Base-by-base conservation (phyloP, 2,113 vertebrate species). In the Lycaon pictus region DNA sequence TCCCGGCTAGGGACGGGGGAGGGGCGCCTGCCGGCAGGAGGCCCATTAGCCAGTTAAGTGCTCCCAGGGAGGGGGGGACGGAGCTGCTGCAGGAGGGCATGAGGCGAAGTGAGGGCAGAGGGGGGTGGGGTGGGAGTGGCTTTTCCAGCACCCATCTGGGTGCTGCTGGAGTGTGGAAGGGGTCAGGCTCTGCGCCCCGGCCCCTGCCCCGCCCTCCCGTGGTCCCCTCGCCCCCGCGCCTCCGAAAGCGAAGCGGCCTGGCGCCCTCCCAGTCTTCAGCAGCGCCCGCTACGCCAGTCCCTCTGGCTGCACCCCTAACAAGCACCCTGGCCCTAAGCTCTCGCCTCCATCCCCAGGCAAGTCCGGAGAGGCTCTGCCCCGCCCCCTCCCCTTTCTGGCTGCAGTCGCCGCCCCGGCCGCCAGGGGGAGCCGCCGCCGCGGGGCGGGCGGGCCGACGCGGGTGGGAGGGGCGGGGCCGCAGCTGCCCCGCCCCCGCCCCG, bases 1-100 rank as follows among this genome's bases (percentile, higher is more conserved):
- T 76, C 58, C 0, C n/a, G 90, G 93, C 77, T 53, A 43, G 51
- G 35, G 71, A 27, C n/a, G 32, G 94, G 93, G 97, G 93, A 71
- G 86, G 95, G 93, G 96, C 43, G 80, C 83, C 92, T 55, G 91
- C 79, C 60, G 25, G 86, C 92, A 7, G 95, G 90, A 97, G 97
- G 95, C 96, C 93, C 97, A 95, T 97, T 97, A 97, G 93, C 93
- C 27, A 29, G 89, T 95, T 97, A 97, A 98, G 97, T 97, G 97
- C 97, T 96, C 96, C 74, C 67, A 22, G 92, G 95, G 92, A 77
- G 74, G 87, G 62, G 77, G 80, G 27, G 37, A 72, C 88, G 0
- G 5, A 13, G 62, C 71, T 51, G 95, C 93, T 29, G 92, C 55
- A 35, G 85, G 37, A 83, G 88, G 71, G 88, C 90, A n/a, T 60